Percentiles rank a stretch among this genome's conserved stretches.
phyloP scores from a whole-genome alignment of 2,888 invertebrate species.

The Bruchidius siliquastri region DNA sequence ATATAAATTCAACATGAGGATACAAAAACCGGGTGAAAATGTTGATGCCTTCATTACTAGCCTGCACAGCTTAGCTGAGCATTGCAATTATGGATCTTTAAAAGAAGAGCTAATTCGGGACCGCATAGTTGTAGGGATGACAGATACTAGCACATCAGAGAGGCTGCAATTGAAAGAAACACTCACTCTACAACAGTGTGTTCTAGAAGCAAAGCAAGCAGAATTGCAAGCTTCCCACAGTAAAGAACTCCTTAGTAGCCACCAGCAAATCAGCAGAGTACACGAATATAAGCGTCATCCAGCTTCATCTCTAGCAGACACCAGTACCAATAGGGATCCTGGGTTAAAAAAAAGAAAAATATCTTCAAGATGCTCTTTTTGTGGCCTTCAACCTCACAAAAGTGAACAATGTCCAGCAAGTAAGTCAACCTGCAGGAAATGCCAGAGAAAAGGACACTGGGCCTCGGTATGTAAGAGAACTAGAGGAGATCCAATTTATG shows the following conservation, averaged over 20 bases:
- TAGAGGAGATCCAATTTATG: constrained; percentile 7
- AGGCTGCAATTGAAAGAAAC: constrained; percentile 16
- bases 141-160: constrained; percentile 22
- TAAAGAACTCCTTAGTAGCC: constrained; percentile 3
- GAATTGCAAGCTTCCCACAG: constrained; percentile 14
- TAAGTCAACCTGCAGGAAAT: constrained; percentile 11
- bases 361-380: constrained; percentile 3
- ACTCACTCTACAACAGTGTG: constrained; percentile 7
- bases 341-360: not conserved
- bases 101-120: constrained; percentile 30
- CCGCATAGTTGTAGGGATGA: constrained; percentile 29
- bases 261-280: not conserved
- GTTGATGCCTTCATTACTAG: constrained; percentile 8
- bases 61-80: constrained; percentile 9
- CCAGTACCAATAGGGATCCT: not conserved
- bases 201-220: constrained; percentile 14
- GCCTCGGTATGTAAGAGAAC: constrained; percentile 9
- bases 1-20: constrained; percentile 7
- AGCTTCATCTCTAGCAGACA: not conserved
- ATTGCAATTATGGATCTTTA: constrained; percentile 15
- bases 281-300: too few relatives aligned
- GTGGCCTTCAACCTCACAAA: constrained; percentile 6
- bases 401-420: constrained; percentile 14
- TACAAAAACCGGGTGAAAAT: constrained; percentile 6
- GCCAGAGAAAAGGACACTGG: constrained; percentile 13